Percentiles rank a stretch among this genome's conserved stretches.
Conservation (phyloP, 2,113 vertebrate genomes). For the mouse (Mus musculus) region GRCm39 chr12:92421001-92421500, state of each 20-base stretch:
- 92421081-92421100: not conserved
- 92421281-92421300: constrained; percentile 30
- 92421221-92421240: not conserved
- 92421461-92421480: too few relatives aligned
- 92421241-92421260: not conserved
- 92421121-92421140: not conserved
- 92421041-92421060: not conserved
- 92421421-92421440: not conserved
- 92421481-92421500: too few relatives aligned
- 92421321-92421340: constrained; percentile 25
- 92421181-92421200: not conserved
- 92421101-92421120: not conserved
- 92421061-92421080: not conserved
- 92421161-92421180: not conserved
- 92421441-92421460: not conserved
- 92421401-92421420: not conserved
- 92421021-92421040: not conserved
- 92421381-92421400: not conserved
- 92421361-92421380: not conserved
- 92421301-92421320: constrained; percentile 34
- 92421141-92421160: not conserved
- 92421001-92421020: not conserved
- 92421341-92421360: not conserved
- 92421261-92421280: not conserved
- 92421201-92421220: not conserved